A percentile compares a stretch with the other conserved stretches of the same genome.
Conservation (phyloP, 2,797 vertebrate genomes). For the Morelia viridis region DNA sequence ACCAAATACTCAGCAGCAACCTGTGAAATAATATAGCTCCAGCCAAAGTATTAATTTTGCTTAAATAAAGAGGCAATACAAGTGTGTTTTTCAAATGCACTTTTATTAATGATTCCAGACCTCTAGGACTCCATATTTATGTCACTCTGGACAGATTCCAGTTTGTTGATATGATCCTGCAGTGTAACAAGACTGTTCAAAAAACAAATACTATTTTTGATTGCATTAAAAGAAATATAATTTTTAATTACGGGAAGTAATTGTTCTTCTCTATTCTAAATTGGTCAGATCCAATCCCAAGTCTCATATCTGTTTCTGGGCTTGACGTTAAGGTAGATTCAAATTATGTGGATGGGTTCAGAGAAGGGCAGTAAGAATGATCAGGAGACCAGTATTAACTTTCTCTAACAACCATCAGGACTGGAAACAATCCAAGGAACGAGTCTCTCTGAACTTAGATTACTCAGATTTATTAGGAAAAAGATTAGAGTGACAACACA, state of each 20-base stretch:
- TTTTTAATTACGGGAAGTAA: background rate
- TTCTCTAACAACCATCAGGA: background rate
- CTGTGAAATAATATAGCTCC: background rate
- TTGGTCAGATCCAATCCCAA: background rate
- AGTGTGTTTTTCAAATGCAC: background rate
- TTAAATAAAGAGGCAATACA: background rate
- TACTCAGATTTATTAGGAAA: background rate
- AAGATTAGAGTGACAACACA: background rate
- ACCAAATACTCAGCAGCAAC: constrained; percentile 25
- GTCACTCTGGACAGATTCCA: background rate
- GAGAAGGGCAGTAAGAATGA: background rate
- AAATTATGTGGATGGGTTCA: background rate
- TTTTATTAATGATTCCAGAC: background rate
- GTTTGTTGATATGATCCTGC: background rate
- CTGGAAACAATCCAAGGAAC: background rate
- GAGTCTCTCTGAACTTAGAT: background rate
- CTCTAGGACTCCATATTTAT: background rate
- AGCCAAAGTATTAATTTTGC: background rate
- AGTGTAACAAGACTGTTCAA: background rate
- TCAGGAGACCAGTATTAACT: background rate
- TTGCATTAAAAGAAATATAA: background rate
- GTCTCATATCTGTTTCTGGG: background rate
- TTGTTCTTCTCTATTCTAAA: background rate
- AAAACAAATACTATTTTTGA: background rate
- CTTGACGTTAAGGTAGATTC: background rate